Evolutionary conservation across 2,797 vertebrate genomes (phyloP).

Genomic region (Leptoclinus maculatus): DNA sequence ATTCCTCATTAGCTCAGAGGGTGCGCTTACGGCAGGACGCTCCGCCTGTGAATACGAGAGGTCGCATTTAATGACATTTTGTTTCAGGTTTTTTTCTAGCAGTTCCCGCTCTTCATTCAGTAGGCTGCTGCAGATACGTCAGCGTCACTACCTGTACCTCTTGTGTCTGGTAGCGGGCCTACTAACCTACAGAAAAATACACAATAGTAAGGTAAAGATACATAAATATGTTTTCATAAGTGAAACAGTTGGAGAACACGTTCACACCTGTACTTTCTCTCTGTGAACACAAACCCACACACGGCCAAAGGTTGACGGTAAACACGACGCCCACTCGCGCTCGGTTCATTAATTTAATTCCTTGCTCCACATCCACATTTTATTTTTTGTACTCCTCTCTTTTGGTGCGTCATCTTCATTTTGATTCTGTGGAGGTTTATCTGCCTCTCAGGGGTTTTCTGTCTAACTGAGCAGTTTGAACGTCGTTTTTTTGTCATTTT

Average conservation of each 20-base stretch:
- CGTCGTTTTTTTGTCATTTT: slow-evolving; percentile 10
- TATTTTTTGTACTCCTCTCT: slow-evolving; percentile 10
- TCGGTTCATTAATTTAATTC: slow-evolving; percentile 24
- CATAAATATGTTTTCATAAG: slow-evolving; percentile 16
- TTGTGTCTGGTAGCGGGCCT: neutral
- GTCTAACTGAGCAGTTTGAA: neutral
- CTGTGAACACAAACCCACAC: slow-evolving; percentile 20
- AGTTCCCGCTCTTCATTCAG: slow-evolving; percentile 30
- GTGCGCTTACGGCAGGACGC: neutral
- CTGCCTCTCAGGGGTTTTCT: slow-evolving; percentile 6
- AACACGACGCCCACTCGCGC: slow-evolving; percentile 30
- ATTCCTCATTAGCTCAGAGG: slow-evolving; percentile 46
- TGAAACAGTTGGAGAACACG: slow-evolving; percentile 16
- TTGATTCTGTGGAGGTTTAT: neutral
- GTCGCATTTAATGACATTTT: slow-evolving; percentile 47
- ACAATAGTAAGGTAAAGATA: slow-evolving; percentile 1
- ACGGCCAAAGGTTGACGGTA: slow-evolving; percentile 5
- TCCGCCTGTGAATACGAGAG: slow-evolving; percentile 28
- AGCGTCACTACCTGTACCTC: neutral
- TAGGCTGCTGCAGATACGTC: slow-evolving; percentile 21
- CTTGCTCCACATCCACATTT: slow-evolving; percentile 7
- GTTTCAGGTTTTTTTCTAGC: neutral
- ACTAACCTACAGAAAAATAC: neutral
- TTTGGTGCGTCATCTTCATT: slow-evolving; percentile 7
- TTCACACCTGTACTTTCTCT: slow-evolving; percentile 16